phyloP scores from a whole-genome alignment of 2,888 invertebrate species.

The Cerceris rybyensis region DNA sequence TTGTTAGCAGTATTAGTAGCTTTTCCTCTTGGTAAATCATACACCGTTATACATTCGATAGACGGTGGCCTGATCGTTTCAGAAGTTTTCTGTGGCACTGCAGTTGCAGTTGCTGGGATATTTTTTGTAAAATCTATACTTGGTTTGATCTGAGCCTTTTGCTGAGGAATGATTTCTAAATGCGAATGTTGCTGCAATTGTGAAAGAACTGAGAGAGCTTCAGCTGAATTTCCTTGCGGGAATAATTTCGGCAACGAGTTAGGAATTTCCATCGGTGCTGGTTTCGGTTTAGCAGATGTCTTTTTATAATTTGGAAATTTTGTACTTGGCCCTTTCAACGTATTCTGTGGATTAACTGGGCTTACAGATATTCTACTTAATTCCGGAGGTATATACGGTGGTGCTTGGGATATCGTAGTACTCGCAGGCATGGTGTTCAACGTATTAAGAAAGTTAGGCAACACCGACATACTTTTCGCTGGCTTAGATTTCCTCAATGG shows the following conservation, averaged over 20 bases:
- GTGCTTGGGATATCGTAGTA: constrained; percentile 56
- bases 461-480: constrained; percentile 55
- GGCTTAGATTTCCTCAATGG: constrained; percentile 68
- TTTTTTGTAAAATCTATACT: constrained; percentile 71
- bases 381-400: constrained; percentile 69
- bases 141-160: constrained; percentile 68
- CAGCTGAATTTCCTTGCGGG: constrained; percentile 61
- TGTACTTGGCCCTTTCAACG: constrained; percentile 34
- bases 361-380: constrained; percentile 76
- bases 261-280: constrained; percentile 35
- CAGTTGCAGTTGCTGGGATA: constrained; percentile 66
- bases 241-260: constrained; percentile 55
- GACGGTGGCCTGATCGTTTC: constrained; percentile 64
- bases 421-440: constrained; percentile 59
- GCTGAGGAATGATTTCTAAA: constrained; percentile 79
- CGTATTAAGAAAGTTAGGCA: constrained; percentile 64
- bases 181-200: constrained; percentile 79
- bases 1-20: constrained; percentile 51
- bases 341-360: constrained; percentile 56
- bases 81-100: constrained; percentile 68
- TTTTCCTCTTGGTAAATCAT: constrained; percentile 70
- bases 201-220: constrained; percentile 73
- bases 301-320: constrained; percentile 61
- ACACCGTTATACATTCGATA: constrained; percentile 69
- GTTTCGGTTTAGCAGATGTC: constrained; percentile 59